Base-by-base conservation (phyloP, 2,113 vertebrate genomes). In the Condylura cristata region DNA sequence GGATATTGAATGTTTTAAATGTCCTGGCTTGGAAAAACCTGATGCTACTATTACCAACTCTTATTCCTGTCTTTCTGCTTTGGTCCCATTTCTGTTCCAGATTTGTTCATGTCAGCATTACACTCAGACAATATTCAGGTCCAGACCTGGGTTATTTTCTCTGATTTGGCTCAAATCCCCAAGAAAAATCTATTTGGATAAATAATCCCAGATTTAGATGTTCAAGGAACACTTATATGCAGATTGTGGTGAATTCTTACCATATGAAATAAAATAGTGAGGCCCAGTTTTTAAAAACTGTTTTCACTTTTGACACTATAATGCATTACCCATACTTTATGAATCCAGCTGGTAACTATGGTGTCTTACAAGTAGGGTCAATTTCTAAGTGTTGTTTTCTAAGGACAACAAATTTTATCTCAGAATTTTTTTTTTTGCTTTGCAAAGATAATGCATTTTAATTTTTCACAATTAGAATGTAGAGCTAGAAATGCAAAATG, bases 381-480 rank as follows among this genome's bases (percentile, higher is more conserved):
- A 48, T 41, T 86, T 13, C 17, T 37, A 11, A 30, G 51, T 81
- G 34, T 61, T 48, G 10, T 72, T 90, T 85, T 32, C 53, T 5
- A 26, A 70, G 8, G 22, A 51, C 17, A 48, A 11, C 34, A 44
- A 84, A 30, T 78, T 93, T 65, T 32, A 74, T 74, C 37, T 78
- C 39, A 20, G 58, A 17, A 51, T 51, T 16, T 17, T 51, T 51
- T 51, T 75, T 94, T 94, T 72, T 84, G 46, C 37, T 63, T 78
- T 71, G 30, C 39, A 89, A 63, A 66, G 18, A 65, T 24, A 89
- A 48, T 58, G 48, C 24, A n/a, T 61, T 17, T 44, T 44, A 44
- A 75, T 91, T 91, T 51, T 51, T 51, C 75, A 92, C 30, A 95
- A n/a, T 61, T 72, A 68, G 18, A 85, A 86, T 83, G 39, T 60